phyloP scores from a whole-genome alignment of 2,797 vertebrate species.

The Hipposideros larvatus region DNA sequence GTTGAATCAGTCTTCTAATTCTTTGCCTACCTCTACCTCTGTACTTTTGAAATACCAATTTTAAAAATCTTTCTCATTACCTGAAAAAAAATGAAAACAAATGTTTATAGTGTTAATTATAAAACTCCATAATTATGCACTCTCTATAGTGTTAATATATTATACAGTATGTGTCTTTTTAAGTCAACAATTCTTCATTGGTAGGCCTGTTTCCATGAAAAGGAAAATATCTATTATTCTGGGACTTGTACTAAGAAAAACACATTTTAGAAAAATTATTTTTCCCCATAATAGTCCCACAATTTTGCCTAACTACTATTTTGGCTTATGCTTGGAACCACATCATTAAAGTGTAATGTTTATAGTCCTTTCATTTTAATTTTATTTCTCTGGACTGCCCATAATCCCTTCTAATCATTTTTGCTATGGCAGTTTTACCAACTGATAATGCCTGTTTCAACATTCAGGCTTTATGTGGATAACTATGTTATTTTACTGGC shows the following conservation, averaged over 20 bases:
- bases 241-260: slow-evolving; percentile 50
- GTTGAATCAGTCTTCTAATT: not conserved
- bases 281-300: slow-evolving; percentile 58
- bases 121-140: not conserved
- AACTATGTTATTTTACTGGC: not conserved
- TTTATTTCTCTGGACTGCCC: slow-evolving; percentile 70
- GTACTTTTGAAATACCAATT: slow-evolving; percentile 30
- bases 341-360: slow-evolving; percentile 68
- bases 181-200: slow-evolving; percentile 37
- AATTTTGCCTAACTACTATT: slow-evolving; percentile 65
- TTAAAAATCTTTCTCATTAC: not conserved
- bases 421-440: slow-evolving; percentile 46
- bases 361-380: slow-evolving; percentile 63
- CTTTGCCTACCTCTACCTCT: not conserved
- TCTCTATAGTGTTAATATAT: not conserved
- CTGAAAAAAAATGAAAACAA: not conserved
- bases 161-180: not conserved
- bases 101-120: not conserved
- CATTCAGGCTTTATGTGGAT: not conserved
- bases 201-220: not conserved
- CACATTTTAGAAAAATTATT: slow-evolving; percentile 65
- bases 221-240: slow-evolving; percentile 39
- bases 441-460: slow-evolving; percentile 41
- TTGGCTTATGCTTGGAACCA: slow-evolving; percentile 65
- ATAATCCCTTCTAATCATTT: slow-evolving; percentile 72